Evolutionary conservation across 2,888 invertebrate genomes (phyloP), one percentile per base, ranked within the genome.

Genomic region (Orthosia gracilis): DNA sequence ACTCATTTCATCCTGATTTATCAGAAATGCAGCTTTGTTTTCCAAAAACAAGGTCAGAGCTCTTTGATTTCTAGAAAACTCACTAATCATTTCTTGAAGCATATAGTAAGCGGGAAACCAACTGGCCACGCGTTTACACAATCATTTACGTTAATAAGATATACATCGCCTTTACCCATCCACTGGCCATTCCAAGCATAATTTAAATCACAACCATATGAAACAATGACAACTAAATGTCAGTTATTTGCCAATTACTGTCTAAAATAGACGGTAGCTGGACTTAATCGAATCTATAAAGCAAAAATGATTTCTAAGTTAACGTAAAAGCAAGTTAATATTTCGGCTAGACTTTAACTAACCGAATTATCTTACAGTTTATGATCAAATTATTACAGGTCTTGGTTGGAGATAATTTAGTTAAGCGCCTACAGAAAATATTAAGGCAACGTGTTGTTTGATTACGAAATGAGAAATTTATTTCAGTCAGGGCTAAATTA

Each of bases 361-460:
- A 74, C 9, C 12, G 1, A 74, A 64, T 80, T 80, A 74, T 45
- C 3, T 62, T 12, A 31, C 9, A 62, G 40, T 13, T 49, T 49
- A 7, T 23, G 49, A 59, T 45, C 4, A 45, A 74, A 61, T 61
- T 73, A 80, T 15, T 18, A 18, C 5, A 47, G 47, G 52, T 50
- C 21, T 45, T 13, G 2, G n/a, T 17, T 45, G 3, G 5, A 49
- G 5, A 4, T 26, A 21, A 55, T 15, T 80, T 13, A 40, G 4
- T 9, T 57, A n/a, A 55, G 13, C 50, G 79, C 79, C 83, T 79
- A 52, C 9, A 9, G 1, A 31, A 79, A 55, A 50, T 50, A 17
- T 49, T 12, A 15, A 18, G 0, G 54, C 66, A 78, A 78, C 15
- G 1, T 50, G 65, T 54, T 76, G 67, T 31, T 45, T 21, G 3